These are phyloP conservation scores for Odocoileus hemionus DNA, from an alignment of 2,113 vertebrate genomes.

Conservation along the genomic window DNA sequence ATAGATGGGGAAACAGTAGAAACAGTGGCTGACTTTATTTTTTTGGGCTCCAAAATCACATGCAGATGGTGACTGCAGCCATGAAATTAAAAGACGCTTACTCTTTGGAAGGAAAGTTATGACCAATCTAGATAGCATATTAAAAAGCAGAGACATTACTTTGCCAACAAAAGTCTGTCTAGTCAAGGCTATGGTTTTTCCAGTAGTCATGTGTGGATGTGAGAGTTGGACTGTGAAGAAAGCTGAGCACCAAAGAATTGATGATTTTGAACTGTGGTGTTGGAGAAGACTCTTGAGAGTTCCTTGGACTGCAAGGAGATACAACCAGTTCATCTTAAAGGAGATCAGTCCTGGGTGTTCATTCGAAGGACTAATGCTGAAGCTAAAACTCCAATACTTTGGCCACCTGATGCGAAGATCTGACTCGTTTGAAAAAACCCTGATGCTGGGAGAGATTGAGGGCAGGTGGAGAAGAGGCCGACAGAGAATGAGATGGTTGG, in stretches of 20 bases:
- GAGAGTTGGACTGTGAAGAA: neutral
- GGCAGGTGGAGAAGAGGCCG: accelerated
- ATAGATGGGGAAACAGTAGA: neutral
- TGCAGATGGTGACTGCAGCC: neutral
- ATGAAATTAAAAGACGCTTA: neutral
- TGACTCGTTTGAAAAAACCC: neutral
- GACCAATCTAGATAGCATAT: neutral
- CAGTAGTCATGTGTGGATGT: neutral
- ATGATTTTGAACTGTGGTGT: neutral
- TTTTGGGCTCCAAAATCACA: accelerated
- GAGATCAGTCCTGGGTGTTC: neutral
- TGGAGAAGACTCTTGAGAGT: neutral
- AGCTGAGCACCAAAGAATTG: accelerated
- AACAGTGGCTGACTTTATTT: neutral
- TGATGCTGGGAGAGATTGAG: neutral
- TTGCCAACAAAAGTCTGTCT: neutral
- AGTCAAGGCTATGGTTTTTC: neutral
- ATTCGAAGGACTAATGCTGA: neutral
- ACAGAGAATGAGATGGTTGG: neutral
- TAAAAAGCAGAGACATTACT: neutral
- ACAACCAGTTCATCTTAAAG: neutral
- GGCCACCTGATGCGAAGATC: neutral
- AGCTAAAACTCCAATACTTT: neutral
- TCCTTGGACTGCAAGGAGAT: neutral
- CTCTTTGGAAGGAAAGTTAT: neutral